Conservation (phyloP, 2,797 vertebrate species). For the Hypotaenidia philippensis region DNA sequence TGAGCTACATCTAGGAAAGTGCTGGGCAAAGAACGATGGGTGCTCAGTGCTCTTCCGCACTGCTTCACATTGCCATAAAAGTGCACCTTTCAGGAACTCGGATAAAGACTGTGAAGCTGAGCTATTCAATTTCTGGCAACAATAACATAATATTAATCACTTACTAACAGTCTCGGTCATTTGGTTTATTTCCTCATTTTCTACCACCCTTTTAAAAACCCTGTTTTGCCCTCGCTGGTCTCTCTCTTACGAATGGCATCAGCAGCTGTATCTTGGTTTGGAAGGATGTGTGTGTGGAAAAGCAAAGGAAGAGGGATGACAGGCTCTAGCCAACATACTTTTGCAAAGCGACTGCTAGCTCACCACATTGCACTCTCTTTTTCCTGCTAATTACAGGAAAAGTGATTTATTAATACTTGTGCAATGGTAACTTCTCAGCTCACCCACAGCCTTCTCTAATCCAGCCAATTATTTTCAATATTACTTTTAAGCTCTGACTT, state of each 20-base stretch:
- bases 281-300: background rate
- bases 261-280: slow-evolving; percentile 37
- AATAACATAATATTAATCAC: background rate
- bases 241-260: background rate
- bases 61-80: background rate
- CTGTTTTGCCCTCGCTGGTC: background rate
- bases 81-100: background rate
- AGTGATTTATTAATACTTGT: slow-evolving; percentile 41
- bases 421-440: slow-evolving; percentile 60
- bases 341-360: background rate
- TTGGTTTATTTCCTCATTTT: background rate
- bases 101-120: background rate
- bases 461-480: slow-evolving; percentile 41
- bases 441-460: slow-evolving; percentile 63
- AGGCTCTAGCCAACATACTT: background rate
- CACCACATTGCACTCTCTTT: background rate
- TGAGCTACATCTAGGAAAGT: background rate
- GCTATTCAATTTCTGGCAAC: background rate
- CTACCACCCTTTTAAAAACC: background rate
- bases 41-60: background rate
- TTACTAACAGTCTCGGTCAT: background rate
- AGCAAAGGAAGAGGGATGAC: background rate
- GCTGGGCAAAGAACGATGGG: background rate
- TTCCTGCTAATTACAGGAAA: background rate
- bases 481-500: slow-evolving; percentile 1